A percentile compares a stretch with the other conserved stretches of the same genome.
Evolutionary conservation across 2,797 vertebrate genomes (phyloP).

Genomic region (Acropternis orthonyx): DNA sequence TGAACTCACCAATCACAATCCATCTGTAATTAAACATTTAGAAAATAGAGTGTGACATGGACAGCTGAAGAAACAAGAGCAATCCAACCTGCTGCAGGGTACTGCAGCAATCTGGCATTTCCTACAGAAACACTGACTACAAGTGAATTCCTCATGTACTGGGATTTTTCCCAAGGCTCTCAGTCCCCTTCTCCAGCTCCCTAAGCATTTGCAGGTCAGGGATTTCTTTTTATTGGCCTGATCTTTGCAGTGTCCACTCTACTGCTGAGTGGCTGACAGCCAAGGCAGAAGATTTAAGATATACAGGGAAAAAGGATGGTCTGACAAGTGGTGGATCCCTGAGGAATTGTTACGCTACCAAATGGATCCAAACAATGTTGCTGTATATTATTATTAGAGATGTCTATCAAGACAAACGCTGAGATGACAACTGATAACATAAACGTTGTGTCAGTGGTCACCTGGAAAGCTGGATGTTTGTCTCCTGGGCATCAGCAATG

Average conservation of each 20-base stretch:
- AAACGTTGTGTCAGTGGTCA: neutral
- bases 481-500: neutral
- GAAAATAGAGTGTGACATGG: neutral
- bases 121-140: neutral
- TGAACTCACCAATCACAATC: conserved; percentile 25
- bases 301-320: neutral
- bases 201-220: neutral
- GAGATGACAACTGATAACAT: neutral
- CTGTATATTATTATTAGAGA: neutral
- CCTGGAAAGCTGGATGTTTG: neutral
- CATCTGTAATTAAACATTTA: conserved; percentile 23
- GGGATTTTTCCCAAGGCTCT: neutral
- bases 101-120: neutral
- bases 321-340: neutral
- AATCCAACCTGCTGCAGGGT: neutral
- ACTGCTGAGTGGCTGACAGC: neutral
- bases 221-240: neutral
- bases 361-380: neutral
- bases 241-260: neutral
- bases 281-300: neutral
- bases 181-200: neutral
- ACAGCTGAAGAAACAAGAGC: neutral
- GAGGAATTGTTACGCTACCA: neutral
- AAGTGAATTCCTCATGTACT: neutral
- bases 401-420: neutral